A percentile compares a stretch with the other conserved stretches of the same genome.
phyloP scores from a whole-genome alignment of 2,888 invertebrate species.

The Pterostichus madidus region DNA sequence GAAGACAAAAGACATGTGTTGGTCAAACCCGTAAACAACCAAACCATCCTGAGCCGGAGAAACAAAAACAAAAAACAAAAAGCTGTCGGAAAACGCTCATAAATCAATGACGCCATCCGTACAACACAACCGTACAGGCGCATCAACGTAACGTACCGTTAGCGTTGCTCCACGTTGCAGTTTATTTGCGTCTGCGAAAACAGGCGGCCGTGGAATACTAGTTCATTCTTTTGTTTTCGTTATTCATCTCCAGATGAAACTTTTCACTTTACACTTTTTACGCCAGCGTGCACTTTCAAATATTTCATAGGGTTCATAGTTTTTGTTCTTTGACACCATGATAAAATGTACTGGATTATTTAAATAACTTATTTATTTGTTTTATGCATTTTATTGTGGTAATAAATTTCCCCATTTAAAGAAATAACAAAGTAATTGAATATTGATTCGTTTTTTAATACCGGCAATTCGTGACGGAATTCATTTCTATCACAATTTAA shows the following conservation, averaged over 20 bases:
- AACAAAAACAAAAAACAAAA: conserved; percentile 32
- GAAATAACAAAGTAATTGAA: not conserved
- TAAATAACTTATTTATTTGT: not conserved
- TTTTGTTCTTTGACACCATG: not conserved
- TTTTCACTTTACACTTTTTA: conserved; percentile 57
- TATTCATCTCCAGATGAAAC: conserved; percentile 62
- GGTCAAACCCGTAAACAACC: conserved; percentile 39
- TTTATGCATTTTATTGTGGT: not conserved
- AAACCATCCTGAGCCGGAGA: not conserved
- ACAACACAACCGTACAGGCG: not conserved
- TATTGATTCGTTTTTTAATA: not conserved
- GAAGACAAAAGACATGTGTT: conserved; percentile 43
- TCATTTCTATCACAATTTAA: not conserved
- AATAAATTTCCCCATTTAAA: too few species aligned
- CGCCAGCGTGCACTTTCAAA: conserved; percentile 28
- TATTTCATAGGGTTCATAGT: conserved; percentile 18
- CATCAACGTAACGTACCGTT: conserved; percentile 18
- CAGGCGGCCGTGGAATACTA: conserved; percentile 41
- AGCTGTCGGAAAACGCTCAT: conserved; percentile 50
- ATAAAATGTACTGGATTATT: not conserved
- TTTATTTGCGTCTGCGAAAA: conserved; percentile 46
- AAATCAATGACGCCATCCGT: conserved; percentile 49
- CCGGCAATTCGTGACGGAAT: not conserved
- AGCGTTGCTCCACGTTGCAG: conserved; percentile 1
- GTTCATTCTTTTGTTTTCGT: conserved; percentile 48